Conservation (phyloP, 2,113 vertebrate genomes). For the Eleginops maclovinus region DNA sequence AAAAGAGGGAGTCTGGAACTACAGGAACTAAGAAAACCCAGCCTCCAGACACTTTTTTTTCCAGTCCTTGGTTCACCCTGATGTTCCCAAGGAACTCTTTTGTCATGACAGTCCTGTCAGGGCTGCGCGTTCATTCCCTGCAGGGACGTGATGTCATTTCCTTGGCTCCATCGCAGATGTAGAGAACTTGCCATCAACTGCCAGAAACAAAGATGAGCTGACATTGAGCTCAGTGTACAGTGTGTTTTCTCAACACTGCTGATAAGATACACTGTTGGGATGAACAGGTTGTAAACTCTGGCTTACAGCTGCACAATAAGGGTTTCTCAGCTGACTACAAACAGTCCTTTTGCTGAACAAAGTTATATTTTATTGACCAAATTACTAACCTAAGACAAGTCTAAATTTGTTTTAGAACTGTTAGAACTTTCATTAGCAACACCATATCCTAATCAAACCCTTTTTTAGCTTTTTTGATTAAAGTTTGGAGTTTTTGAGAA, state of each 20-base stretch:
- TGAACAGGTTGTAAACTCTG: slow-evolving; percentile 34
- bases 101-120: slow-evolving; percentile 80
- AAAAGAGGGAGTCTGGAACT: slow-evolving; percentile 53
- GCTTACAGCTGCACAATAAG: slow-evolving; percentile 19
- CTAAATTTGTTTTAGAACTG: not conserved
- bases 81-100: slow-evolving; percentile 74
- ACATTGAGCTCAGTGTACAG: slow-evolving; percentile 31
- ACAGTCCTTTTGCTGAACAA: not conserved
- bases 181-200: slow-evolving; percentile 69
- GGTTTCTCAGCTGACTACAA: not conserved
- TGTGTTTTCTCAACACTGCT: slow-evolving; percentile 52
- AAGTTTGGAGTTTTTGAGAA: too few species aligned
- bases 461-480: not conserved
- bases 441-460: not conserved
- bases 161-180: slow-evolving; percentile 71
- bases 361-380: not conserved
- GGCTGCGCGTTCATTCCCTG: slow-evolving; percentile 64
- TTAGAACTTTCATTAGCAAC: not conserved
- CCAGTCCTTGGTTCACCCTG: slow-evolving; percentile 56
- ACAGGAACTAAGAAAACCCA: slow-evolving; percentile 61
- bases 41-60: slow-evolving; percentile 58
- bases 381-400: not conserved
- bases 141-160: slow-evolving; percentile 82
- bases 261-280: slow-evolving; percentile 46
- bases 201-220: slow-evolving; percentile 50